A percentile compares a stretch with the other conserved stretches of the same genome.
Conservation (phyloP, 2,797 vertebrate genomes). For the Sparus aurata region DNA sequence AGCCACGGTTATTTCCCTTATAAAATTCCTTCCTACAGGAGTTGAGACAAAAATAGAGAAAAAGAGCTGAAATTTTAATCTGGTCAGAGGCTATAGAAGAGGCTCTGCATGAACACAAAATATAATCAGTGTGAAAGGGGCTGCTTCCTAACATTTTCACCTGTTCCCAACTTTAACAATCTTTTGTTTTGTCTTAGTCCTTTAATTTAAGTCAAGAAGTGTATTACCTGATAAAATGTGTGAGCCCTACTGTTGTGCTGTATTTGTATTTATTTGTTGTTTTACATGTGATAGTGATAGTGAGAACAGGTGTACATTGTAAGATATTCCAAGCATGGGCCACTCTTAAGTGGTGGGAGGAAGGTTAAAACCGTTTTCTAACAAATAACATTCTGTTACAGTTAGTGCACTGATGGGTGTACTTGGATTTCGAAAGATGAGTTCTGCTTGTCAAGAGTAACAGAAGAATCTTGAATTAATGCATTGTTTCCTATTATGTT, state of each 20-base stretch:
- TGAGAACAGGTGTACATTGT: constrained; percentile 41
- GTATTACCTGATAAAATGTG: constrained; percentile 1
- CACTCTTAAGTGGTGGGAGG: not conserved
- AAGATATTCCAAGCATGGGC: constrained; percentile 17
- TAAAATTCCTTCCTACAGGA: constrained; percentile 22
- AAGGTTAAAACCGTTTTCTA: not conserved
- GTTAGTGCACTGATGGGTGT: not conserved
- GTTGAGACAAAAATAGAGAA: constrained; percentile 15
- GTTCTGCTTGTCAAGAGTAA: not conserved
- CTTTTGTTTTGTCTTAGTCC: not conserved
- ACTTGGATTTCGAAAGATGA: not conserved
- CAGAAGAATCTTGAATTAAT: not conserved
- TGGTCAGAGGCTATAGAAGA: not conserved
- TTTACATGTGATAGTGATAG: not conserved
- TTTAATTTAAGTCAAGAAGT: not conserved
- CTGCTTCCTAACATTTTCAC: not conserved
- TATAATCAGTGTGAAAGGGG: not conserved
- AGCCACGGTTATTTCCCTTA: constrained; percentile 37
- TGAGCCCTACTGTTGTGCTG: not conserved
- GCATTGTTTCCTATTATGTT: not conserved
- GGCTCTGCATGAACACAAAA: not conserved
- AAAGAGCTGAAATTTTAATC: constrained; percentile 22
- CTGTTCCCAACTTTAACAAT: not conserved
- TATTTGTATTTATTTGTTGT: constrained; percentile 8
- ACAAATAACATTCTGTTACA: constrained; percentile 8